A percentile compares a stretch with the other conserved stretches of the same genome.
Evolutionary conservation across 2,797 vertebrate genomes (phyloP).

Genomic region (Megalops cyprinoides): DNA sequence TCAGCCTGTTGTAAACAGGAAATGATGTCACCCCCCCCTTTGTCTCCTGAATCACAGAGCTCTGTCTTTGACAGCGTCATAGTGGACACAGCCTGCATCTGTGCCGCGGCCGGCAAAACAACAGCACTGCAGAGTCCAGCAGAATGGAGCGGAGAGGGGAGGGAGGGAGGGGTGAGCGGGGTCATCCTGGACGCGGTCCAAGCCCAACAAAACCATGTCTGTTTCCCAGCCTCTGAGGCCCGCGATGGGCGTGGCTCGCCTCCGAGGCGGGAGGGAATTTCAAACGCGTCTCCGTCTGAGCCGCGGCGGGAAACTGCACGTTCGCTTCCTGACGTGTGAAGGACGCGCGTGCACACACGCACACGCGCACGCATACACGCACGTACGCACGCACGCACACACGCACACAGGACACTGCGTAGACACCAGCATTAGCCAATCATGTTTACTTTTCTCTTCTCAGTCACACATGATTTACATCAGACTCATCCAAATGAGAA

Average conservation of each 20-base stretch:
- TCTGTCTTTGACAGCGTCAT: constrained; percentile 57
- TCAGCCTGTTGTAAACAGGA: constrained; percentile 60
- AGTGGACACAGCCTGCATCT: constrained; percentile 39
- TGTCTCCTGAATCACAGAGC: constrained; percentile 52
- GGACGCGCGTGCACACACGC: neutral
- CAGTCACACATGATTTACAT: too few species aligned
- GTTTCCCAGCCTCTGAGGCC: constrained; percentile 61
- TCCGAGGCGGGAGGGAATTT: constrained; percentile 29
- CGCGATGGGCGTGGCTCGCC: constrained; percentile 20
- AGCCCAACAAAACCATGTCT: constrained; percentile 57
- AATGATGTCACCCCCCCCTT: constrained; percentile 54
- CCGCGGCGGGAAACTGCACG: too few species aligned
- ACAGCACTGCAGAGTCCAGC: constrained; percentile 28
- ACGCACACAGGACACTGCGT: neutral
- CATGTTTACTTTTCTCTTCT: too few species aligned
- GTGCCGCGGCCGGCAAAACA: constrained; percentile 10
- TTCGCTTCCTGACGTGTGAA: neutral
- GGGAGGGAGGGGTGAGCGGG: constrained; percentile 53
- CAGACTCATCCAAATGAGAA: neutral
- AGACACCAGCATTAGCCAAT: too few species aligned
- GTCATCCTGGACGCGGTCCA: constrained; percentile 55
- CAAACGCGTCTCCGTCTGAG: constrained; percentile 18
- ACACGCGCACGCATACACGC: constrained; percentile 5
- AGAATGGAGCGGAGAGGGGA: constrained; percentile 36
- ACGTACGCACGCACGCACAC: too few species aligned